A percentile compares a stretch with the other conserved stretches of the same genome.
These are phyloP conservation scores for Archips crataeganus DNA, from an alignment of 2,888 invertebrate genomes.

Conservation along the genomic window DNA sequence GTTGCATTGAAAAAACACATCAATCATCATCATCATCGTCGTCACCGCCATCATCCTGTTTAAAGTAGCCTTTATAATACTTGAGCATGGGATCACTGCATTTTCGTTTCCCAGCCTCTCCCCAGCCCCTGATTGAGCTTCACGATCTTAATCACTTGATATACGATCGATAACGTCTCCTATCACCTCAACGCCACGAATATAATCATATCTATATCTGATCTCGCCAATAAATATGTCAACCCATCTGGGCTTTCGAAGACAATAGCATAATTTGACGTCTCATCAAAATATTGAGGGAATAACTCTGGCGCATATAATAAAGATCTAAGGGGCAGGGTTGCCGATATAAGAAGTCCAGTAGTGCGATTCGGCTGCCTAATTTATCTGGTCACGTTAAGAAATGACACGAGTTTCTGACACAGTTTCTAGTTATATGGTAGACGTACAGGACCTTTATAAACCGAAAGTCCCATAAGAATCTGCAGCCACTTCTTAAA, in stretches of 20 bases:
- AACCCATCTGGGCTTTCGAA: constrained; percentile 63
- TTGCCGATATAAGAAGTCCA: neutral
- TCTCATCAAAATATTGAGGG: constrained; percentile 70
- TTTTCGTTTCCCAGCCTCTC: neutral
- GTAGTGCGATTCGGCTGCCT: no score
- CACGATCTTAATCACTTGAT: constrained; percentile 34
- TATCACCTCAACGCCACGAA: constrained; percentile 54
- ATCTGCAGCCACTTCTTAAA: no score
- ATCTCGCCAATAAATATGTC: constrained; percentile 82
- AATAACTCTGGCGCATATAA: constrained; percentile 69
- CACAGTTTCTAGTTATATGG: no score
- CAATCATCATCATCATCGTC: no score
- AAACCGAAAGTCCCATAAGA: no score
- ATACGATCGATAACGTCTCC: constrained; percentile 48
- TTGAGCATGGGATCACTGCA: neutral
- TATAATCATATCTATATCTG: constrained; percentile 74
- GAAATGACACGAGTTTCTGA: no score
- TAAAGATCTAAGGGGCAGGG: constrained; percentile 77
- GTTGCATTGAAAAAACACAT: no score
- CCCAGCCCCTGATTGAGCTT: constrained; percentile 13
- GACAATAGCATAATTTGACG: constrained; percentile 79
- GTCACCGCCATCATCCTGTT: no score
- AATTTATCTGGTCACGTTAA: no score
- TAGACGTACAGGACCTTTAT: no score
- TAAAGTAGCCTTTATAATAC: neutral